Base-by-base conservation (phyloP, 2,113 vertebrate species). In the Dendropsophus ebraccatus region DNA sequence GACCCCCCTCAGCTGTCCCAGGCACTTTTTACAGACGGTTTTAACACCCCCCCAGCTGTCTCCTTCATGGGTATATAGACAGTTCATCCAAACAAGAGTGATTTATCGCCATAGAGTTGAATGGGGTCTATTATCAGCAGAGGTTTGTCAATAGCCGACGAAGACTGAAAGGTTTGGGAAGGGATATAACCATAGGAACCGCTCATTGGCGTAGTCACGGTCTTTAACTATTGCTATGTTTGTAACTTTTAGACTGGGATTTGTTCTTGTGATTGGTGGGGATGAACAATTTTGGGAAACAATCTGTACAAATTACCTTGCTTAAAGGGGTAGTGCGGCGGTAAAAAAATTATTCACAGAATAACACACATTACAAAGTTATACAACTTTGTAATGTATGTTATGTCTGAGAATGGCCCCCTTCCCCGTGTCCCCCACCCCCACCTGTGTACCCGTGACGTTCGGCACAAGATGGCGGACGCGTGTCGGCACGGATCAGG, bases 41-140 rank as follows among this genome's bases (percentile, higher is more conserved):
- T 50, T 70, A 82, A 69, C 80, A 69, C 45, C 80, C 41, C n/a
- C 35, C 70, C 72, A 76, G 72, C 83, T 76, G 83, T 76, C 83
- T 58, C 16, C 17, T 62, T 32, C 30, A 50, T 76, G 16, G 72
- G 23, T 65, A 65, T 60, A 83, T 60, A 74, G 47, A 83, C 65
- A 80, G 77, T 25, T 47, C 69, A 17, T n/a, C 32, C 35, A 73
- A 54, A 74, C 13, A 70, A 23, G 14, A 60, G 54, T 84, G 82
- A 84, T 84, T 75, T 84, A 75, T 84, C 52, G 60, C 9, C 35
- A 16, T 12, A n/a, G 70, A 21, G 19, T 25, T 75, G 52, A 83
- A 74, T 58, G 6, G 69, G 25, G 1, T 54, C 70, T 75, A 41
- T 60, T 84, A 41, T 52, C 50, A 45, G 70, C 23, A 23, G 56